Evolutionary conservation across 2,113 vertebrate species (phyloP), one percentile per base, ranked within the genome.

Genomic region (Boulengeromyrus knoepffleri): DNA sequence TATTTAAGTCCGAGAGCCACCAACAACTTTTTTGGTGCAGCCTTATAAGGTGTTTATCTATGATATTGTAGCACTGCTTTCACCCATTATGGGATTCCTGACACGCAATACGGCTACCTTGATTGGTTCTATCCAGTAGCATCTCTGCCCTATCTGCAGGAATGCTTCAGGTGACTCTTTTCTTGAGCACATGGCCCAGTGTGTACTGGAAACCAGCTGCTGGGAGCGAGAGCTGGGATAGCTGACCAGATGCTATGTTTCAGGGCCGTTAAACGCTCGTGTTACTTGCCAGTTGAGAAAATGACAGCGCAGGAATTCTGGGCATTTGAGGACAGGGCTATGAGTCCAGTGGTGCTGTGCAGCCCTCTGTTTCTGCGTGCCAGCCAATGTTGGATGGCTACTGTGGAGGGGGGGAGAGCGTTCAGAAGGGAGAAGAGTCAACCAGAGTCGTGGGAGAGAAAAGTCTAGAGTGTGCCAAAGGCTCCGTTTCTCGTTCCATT

Each of bases 401-500:
- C 36, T 85, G 83, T 17, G 62, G 85, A 47, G 89, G 36, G 13
- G 3, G 27, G 24, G 58, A 0, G 47, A n/a, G 17, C 52, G 5
- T 17, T 62, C 52, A 86, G 83, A 49, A n/a, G 10, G 13, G 77
- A 86, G 83, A 36, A 85, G 45, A 90, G 42, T 8, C 66, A 53
- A 46, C 66, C 62, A 46, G 24, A 58, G 85, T 39, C 80, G 31
- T 56, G 39, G 52, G 83, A 52, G 24, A 88, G 53, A 88, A 62
- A 45, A 56, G 46, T 84, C 49, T 9, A 13, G 27, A 42, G n/a
- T 39, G 10, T 3, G 70, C 46, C 74, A 90, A 88, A 17, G 88
- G 42, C 39, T 74, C 50, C 87, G 88, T 42, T 15, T 31, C 85
- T 83, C 74, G 39, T 88, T 88, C 87, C 85, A 90, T 85, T 88